Evolutionary conservation across 2,113 vertebrate genomes (phyloP).

Genomic region (Rhipidura dahli): DNA sequence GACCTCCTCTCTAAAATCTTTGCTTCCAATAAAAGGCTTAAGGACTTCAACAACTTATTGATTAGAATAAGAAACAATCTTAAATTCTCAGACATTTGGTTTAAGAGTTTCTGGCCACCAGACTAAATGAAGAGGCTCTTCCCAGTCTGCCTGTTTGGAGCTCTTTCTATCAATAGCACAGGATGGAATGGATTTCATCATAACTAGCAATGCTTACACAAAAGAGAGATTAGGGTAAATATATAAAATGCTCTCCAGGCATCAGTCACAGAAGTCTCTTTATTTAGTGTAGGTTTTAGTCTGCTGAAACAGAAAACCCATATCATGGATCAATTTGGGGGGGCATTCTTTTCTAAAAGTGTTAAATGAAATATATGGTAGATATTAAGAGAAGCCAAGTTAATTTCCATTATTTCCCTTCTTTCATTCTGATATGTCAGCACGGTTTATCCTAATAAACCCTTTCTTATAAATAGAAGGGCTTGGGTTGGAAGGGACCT

Average conservation of each 20-base stretch:
- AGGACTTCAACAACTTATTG: not conserved
- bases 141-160: not conserved
- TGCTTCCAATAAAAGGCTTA: not conserved
- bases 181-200: not conserved
- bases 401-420: not conserved
- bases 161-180: not conserved
- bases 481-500: not conserved
- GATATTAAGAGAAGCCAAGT: not conserved
- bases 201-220: not conserved
- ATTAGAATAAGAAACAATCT: not conserved
- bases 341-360: not conserved
- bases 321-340: fast-evolving
- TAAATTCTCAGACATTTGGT: not conserved
- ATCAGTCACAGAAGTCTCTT: not conserved
- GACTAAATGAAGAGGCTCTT: not conserved
- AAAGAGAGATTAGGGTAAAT: not conserved
- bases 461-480: not conserved
- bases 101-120: not conserved
- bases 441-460: not conserved
- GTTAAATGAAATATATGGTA: not conserved
- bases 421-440: not conserved
- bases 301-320: not conserved
- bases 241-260: not conserved
- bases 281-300: not conserved
- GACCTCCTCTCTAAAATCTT: not conserved